These are phyloP conservation scores for Trogon melanurus DNA, from an alignment of 2,113 vertebrate genomes.

Conservation along the genomic window DNA sequence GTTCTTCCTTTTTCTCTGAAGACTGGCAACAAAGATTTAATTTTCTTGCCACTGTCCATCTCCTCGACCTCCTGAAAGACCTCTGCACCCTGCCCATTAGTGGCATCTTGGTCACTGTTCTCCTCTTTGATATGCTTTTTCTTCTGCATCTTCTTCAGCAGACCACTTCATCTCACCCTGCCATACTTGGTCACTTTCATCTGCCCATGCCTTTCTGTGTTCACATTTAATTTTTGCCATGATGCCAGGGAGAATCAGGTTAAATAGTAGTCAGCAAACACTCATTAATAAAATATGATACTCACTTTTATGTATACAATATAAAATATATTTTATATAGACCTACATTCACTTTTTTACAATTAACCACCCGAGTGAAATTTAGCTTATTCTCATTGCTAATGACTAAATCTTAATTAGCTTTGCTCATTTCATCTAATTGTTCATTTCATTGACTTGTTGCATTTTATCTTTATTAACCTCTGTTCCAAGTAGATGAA, in stretches of 20 bases:
- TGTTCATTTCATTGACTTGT: background rate
- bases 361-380: background rate
- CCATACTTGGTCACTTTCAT: background rate
- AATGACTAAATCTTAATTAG: background rate
- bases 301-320: background rate
- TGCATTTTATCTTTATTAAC: background rate
- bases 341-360: background rate
- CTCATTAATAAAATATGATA: background rate
- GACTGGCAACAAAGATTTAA: background rate
- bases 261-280: background rate
- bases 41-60: background rate
- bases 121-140: background rate
- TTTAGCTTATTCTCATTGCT: background rate
- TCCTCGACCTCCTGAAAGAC: background rate
- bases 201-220: background rate
- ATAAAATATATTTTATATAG: background rate
- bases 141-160: background rate
- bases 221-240: background rate
- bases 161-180: background rate
- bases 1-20: background rate
- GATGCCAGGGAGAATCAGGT: background rate
- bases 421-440: background rate
- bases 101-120: background rate
- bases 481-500: background rate
- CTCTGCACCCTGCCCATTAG: background rate